Conservation (phyloP, 2,888 invertebrate species). For the Leptopilina syphax region DNA sequence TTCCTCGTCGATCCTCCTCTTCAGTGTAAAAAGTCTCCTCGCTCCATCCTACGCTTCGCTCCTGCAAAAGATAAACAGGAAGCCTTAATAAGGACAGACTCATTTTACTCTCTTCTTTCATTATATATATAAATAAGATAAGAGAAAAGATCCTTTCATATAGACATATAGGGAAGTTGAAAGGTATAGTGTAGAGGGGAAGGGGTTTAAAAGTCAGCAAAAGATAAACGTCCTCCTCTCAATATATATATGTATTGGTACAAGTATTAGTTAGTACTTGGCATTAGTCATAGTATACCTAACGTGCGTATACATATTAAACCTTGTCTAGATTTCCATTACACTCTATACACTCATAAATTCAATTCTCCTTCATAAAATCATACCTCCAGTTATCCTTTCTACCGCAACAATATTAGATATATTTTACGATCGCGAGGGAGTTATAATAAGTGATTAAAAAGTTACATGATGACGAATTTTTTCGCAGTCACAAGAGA, state of each 20-base stretch:
- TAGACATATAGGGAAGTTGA: conserved; percentile 30
- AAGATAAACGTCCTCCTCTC: conserved; percentile 24
- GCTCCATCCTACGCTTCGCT: conserved; percentile 72
- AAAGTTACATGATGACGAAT: background rate
- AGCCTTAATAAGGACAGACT: conserved; percentile 56
- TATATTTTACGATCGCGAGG: conserved; percentile 21
- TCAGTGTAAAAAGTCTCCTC: conserved; percentile 68
- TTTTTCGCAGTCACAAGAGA: background rate
- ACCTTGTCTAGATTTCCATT: conserved; percentile 4
- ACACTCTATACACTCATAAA: conserved; percentile 20
- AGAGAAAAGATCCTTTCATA: conserved; percentile 42
- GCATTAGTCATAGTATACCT: background rate
- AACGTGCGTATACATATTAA: conserved; percentile 16
- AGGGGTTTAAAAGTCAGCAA: conserved; percentile 14
- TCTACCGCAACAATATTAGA: conserved; percentile 23
- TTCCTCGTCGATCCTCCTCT: conserved; percentile 61
- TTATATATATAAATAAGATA: conserved; percentile 27
- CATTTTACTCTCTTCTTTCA: conserved; percentile 41
- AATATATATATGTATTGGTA: background rate
- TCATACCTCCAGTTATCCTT: conserved; percentile 33
- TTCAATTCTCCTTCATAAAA: conserved; percentile 21
- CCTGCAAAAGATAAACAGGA: conserved; percentile 66
- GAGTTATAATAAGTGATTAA: conserved; percentile 1
- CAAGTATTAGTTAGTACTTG: background rate
- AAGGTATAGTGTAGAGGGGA: background rate